Evolutionary conservation across 2,888 invertebrate species (phyloP).

Genomic region (Epinotia demarniana): DNA sequence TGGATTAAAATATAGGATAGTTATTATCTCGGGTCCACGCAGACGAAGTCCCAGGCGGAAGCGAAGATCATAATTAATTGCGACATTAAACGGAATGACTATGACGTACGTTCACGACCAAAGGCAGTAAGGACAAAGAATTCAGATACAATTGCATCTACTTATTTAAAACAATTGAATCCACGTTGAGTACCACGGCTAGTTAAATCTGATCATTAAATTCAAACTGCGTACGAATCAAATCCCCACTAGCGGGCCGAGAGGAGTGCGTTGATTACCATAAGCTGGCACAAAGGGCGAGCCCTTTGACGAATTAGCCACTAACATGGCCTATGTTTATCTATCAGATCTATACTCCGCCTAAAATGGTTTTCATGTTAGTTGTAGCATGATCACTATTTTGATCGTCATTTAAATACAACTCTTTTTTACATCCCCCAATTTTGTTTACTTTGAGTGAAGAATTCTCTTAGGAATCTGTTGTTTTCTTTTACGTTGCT

Average conservation of each 20-base stretch:
- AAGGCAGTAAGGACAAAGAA: background rate
- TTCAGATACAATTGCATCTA: constrained; percentile 3
- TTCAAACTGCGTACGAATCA: constrained; percentile 58
- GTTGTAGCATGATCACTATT: background rate
- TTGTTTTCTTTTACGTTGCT: background rate
- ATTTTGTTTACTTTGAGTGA: background rate
- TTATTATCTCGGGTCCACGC: too few relatives aligned
- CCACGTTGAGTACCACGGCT: constrained; percentile 28
- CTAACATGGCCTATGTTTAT: constrained; percentile 67
- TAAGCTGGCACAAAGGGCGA: constrained; percentile 78
- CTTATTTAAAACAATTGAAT: constrained; percentile 25
- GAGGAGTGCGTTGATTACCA: constrained; percentile 75
- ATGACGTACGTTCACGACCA: too few relatives aligned
- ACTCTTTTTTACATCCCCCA: background rate
- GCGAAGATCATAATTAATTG: too few relatives aligned
- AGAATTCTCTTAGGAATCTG: background rate
- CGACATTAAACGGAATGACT: background rate
- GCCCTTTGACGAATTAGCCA: constrained; percentile 82
- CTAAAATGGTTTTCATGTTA: constrained; percentile 30
- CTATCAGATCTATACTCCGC: constrained; percentile 43
- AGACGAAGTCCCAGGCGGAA: too few relatives aligned
- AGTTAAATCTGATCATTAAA: constrained; percentile 67
- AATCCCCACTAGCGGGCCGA: constrained; percentile 52
- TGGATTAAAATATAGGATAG: too few relatives aligned
- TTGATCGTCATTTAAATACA: background rate